phyloP scores from a whole-genome alignment of 2,888 invertebrate species.

The Argyra leucocephala region DNA sequence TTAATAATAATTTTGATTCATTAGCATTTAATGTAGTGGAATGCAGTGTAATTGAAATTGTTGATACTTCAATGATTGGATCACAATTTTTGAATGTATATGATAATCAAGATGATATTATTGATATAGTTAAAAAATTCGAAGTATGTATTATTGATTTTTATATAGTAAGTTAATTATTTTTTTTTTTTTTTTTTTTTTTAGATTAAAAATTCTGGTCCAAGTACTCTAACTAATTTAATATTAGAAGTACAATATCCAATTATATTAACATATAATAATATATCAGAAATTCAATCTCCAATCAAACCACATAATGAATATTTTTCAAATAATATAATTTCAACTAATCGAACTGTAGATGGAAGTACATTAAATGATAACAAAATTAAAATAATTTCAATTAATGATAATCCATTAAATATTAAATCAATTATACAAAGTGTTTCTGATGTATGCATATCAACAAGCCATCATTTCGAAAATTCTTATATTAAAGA shows the following conservation, averaged over 20 bases:
- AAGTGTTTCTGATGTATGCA: too few relatives aligned
- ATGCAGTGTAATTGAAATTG: slow-evolving; percentile 40
- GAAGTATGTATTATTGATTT: background rate
- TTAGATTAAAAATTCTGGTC: background rate
- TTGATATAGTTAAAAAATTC: background rate
- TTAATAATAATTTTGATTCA: slow-evolving; percentile 32
- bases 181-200: background rate
- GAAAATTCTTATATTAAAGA: too few relatives aligned
- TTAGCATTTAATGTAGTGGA: slow-evolving; percentile 34
- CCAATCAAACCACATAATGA: background rate
- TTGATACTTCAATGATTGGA: slow-evolving; percentile 19
- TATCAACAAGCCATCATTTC: too few relatives aligned
- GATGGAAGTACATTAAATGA: background rate
- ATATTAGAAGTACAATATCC: background rate
- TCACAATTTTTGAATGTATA: background rate
- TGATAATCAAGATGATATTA: background rate
- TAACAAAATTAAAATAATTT: background rate
- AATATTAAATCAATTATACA: too few relatives aligned
- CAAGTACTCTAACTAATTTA: background rate
- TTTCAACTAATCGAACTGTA: too few relatives aligned
- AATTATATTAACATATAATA: background rate
- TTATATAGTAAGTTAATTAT: background rate
- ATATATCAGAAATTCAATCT: background rate
- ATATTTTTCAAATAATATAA: background rate
- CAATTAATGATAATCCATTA: too few relatives aligned